Evolutionary conservation across 2,888 invertebrate species (phyloP), one percentile per base, ranked within the genome.

Genomic region (Cyclophora punctaria): DNA sequence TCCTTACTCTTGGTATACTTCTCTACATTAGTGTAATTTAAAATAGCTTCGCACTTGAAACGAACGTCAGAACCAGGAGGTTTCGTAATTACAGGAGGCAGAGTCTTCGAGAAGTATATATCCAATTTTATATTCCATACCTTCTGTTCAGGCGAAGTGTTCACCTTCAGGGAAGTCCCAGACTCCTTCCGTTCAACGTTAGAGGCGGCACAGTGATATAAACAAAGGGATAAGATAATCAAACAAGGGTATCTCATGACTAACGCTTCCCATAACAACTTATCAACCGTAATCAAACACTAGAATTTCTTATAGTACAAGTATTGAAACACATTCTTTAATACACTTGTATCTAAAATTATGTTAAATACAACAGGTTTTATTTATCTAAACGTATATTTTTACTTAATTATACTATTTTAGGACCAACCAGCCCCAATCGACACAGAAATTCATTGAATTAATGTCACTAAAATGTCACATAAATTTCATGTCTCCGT

Each of bases 51-150:
- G 58, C 88, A 88, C 69, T 81, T 85, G 42, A 87, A 72, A 41
- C 78, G 74, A 35, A 81, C 75, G 64, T 85, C 80, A 41, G 64
- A 65, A 41, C 79, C 78, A 34, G 70, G 60, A 44, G 73, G 55
- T 65, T 73, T 80, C 47, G 59, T 76, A 44, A 83, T 59, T 2
- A 78, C 56, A 45, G 70, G 50, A 47, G 85, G 83, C 52, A 84
- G 71, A 48, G 76, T 73, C 75, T 84, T 84, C 0, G 81, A 76
- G 58, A 88, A 88, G 64, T 79, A 78, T 62, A 88, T 82, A 60
- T 86, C 80, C 54, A 87, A 73, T 70, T 81, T 83, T 67, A 87
- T 83, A 53, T 80, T 82, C 86, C 85, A 87, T 75, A 71, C 67
- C 63, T 83, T 86, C 61, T 78, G 78, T 58, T 83, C 85, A 2